Evolutionary conservation across 2,888 invertebrate species (phyloP), one percentile per base, ranked within the genome.

Genomic region (Allacma fusca): DNA sequence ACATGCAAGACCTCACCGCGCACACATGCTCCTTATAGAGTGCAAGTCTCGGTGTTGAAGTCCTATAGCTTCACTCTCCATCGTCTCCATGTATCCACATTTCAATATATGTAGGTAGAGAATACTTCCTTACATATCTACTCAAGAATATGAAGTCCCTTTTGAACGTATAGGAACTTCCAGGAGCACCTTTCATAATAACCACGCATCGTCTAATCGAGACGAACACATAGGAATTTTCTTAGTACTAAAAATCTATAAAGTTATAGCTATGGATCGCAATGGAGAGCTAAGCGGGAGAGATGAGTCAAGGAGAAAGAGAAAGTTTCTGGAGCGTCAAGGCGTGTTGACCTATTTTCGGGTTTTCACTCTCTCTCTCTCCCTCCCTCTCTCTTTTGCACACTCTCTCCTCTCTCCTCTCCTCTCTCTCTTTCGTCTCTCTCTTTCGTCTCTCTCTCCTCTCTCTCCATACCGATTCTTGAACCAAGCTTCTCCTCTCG

Each of bases 241-340:
- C 16, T 0, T 65, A 13, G 16, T n/a, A n/a, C n/a, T n/a, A 28
- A 28, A 65, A 65, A 65, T 65, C 65, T 29, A 26, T 26, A 24
- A 26, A 23, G 26, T 19, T 28, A 26, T 65, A 65, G 26, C 19
- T 65, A 4, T 29, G 23, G 28, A n/a, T 28, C 1, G 34, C 16
- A 68, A 68, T 28, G 23, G n/a, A 21, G 40, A 29, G 68, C 9
- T 28, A 67, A 29, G 5, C 26, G 29, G 21, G 68, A 23, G 43
- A 29, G 40, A 13, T 40, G 23, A 34, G 43, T 28, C 68, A 34
- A 40, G 34, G 9, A 19, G 40, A 68, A 23, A 40, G 68, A 68
- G 68, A 68, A 68, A 68, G 68, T 68, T 68, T 68, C 68, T 68
- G 16, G 68, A 68, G 34, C 68, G 68, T 40, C 68, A 34, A 68